phyloP scores from a whole-genome alignment of 2,888 invertebrate species.

The Ornithoptera alexandrae region DNA sequence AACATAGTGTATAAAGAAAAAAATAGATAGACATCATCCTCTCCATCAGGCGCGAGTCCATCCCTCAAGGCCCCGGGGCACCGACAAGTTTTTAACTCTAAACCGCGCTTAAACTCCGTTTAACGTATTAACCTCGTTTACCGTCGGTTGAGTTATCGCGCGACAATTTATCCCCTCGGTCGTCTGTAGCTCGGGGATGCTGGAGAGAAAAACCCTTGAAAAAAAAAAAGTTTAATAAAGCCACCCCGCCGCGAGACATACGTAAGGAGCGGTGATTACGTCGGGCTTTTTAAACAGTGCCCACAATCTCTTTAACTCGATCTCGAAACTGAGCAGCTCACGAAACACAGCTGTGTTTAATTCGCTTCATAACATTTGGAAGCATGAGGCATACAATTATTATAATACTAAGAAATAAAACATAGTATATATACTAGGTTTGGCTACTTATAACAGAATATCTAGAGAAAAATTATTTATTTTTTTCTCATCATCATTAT shows the following conservation, averaged over 20 bases:
- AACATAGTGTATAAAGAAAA: too few species aligned
- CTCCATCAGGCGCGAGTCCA: conserved; percentile 23
- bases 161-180: conserved; percentile 62
- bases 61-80: conserved; percentile 31
- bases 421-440: too few species aligned
- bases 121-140: conserved; percentile 75
- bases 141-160: conserved; percentile 62
- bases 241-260: conserved; percentile 47
- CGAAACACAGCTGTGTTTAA: conserved; percentile 3
- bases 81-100: conserved; percentile 43
- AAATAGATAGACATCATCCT: neutral
- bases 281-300: conserved; percentile 21
- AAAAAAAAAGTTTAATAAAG: conserved; percentile 69
- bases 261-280: conserved; percentile 30
- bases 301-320: conserved; percentile 17
- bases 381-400: neutral
- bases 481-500: too few species aligned
- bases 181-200: conserved; percentile 46
- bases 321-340: conserved; percentile 14
- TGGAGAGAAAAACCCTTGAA: conserved; percentile 48
- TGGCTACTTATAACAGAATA: too few species aligned
- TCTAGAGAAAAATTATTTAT: too few species aligned
- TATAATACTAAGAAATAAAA: neutral
- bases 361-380: conserved; percentile 2
- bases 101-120: conserved; percentile 64